These are phyloP conservation scores for Helarctos malayanus DNA, from an alignment of 2,797 vertebrate genomes.

Conservation along the genomic window DNA sequence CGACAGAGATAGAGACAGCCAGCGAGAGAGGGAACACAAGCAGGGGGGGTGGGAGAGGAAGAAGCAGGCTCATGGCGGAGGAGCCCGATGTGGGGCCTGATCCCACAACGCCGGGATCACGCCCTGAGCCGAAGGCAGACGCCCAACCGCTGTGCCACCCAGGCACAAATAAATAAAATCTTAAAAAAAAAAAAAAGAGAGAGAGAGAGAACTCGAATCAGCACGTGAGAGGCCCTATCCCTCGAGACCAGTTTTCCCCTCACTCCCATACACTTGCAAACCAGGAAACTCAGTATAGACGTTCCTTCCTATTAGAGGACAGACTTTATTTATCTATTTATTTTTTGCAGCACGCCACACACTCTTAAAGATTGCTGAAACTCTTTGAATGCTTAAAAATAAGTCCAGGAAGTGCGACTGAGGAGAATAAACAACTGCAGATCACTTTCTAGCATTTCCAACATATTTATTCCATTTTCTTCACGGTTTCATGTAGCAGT, in stretches of 20 bases:
- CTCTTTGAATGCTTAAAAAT: slow-evolving; percentile 67
- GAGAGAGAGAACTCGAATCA: not conserved
- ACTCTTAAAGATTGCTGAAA: slow-evolving; percentile 54
- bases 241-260: not conserved
- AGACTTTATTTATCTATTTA: not conserved
- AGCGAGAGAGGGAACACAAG: too few relatives aligned
- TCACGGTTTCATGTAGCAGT: slow-evolving; percentile 67
- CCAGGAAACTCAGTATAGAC: slow-evolving; percentile 44
- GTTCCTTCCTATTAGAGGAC: slow-evolving; percentile 63
- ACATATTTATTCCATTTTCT: slow-evolving; percentile 81
- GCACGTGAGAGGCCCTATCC: not conserved
- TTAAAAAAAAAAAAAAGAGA: too few relatives aligned
- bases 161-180: too few relatives aligned
- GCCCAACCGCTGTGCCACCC: too few relatives aligned
- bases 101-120: too few relatives aligned
- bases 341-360: slow-evolving; percentile 51
- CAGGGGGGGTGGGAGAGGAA: too few relatives aligned
- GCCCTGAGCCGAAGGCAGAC: too few relatives aligned
- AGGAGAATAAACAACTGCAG: slow-evolving; percentile 52
- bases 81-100: too few relatives aligned
- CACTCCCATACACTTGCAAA: slow-evolving; percentile 16
- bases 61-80: too few relatives aligned
- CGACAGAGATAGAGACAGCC: too few relatives aligned
- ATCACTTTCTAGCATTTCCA: slow-evolving; percentile 59
- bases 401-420: slow-evolving; percentile 66